Evolutionary conservation across 2,113 vertebrate genomes (phyloP), one percentile per base, ranked within the genome.

Genomic region (Dissostichus mawsoni): DNA sequence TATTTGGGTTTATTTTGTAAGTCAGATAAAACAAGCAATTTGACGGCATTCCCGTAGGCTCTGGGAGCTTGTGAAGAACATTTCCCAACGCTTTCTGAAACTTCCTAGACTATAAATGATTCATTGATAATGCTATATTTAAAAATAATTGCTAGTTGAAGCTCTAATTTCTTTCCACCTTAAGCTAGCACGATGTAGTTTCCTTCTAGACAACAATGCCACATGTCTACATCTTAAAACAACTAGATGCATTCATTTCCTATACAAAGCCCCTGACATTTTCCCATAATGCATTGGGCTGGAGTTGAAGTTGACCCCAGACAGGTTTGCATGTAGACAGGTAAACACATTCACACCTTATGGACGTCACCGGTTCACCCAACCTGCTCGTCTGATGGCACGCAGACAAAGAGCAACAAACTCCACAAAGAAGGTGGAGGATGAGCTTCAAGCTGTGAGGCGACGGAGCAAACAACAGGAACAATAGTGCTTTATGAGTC

Each of bases 341-440:
- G 64, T 17, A 51, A 33, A 50, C 44, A 25, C 50, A 7, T 25
- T 55, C 50, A 53, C 59, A 18, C 20, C 69, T 66, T 14, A 23
- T 2, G 67, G 41, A 66, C 12, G 48, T 6, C 1, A 0, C 10
- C 16, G 8, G 3, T 68, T 76, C 33, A 62, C 61, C 44, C 1
- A 71, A 84, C 69, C 73, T 52, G 85, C 64, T 71, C 3, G 45
- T 55, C 8, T 25, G 51, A 51, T 79, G 68, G 56, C 45, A 62
- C 9, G 11, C 45, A 62, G 58, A 74, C 76, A 0, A 4, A 73
- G 59, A 68, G 45, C 51, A 36, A 25, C 61, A 48, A 16, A 53
- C 4, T 20, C 11, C 29, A 63, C 11, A 62, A 45, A 68, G 47
- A 23, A 23, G 63, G 20, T 16, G 20, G n/a, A 29, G 3, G 7